A percentile compares a stretch with the other conserved stretches of the same genome.
Evolutionary conservation across 2,113 vertebrate genomes (phyloP).

Genomic region (Cephalopterus ornatus): DNA sequence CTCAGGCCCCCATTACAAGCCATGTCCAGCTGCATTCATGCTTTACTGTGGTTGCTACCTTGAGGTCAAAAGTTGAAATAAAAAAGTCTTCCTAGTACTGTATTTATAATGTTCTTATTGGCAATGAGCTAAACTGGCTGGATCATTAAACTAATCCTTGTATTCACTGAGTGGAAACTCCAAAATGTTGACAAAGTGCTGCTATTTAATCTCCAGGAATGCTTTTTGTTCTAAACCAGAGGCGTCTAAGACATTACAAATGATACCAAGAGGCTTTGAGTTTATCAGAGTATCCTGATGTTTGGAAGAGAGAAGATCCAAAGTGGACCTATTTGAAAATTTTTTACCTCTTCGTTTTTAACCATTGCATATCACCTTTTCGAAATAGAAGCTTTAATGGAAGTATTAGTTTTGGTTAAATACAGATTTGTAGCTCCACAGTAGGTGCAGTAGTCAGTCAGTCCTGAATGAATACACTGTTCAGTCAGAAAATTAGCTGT

Average conservation of each 20-base stretch:
- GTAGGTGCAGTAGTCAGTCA: background rate
- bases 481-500: background rate
- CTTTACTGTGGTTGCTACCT: background rate
- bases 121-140: background rate
- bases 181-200: conserved; percentile 37
- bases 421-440: background rate
- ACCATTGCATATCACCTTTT: background rate
- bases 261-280: background rate
- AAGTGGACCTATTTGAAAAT: background rate
- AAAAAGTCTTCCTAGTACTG: background rate
- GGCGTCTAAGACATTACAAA: background rate
- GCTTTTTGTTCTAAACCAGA: conserved; percentile 41
- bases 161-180: conserved; percentile 17
- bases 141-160: conserved; percentile 15
- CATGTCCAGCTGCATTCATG: background rate
- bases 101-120: conserved; percentile 34
- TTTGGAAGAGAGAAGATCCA: background rate
- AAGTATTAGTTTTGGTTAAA: background rate
- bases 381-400: background rate
- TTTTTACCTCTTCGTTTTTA: background rate
- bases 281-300: background rate
- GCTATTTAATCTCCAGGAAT: conserved; percentile 41
- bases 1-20: background rate
- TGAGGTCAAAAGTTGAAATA: conserved; percentile 36
- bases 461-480: background rate